Evolutionary conservation across 2,113 vertebrate species (phyloP).

Genomic region (Barnardius zonarius): DNA sequence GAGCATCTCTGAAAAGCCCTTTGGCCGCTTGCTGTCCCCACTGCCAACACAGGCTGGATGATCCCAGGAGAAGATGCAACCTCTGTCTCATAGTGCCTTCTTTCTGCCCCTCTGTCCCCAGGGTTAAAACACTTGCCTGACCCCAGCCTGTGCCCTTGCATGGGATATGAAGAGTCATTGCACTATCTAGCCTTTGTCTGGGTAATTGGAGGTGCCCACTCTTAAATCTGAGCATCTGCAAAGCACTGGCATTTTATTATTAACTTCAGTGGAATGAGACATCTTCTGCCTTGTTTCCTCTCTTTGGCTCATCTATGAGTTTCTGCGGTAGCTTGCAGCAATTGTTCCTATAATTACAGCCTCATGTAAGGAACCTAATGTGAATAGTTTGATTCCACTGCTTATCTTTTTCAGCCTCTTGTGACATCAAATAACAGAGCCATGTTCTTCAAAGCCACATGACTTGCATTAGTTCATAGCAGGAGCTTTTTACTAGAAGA

Average conservation of each 20-base stretch:
- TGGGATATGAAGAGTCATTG: fast-evolving
- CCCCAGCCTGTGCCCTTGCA: background rate
- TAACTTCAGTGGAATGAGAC: background rate
- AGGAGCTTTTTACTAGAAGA: background rate
- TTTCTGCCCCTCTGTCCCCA: background rate
- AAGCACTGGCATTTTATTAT: background rate
- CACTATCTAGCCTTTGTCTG: background rate
- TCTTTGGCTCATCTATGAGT: background rate
- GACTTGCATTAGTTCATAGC: background rate
- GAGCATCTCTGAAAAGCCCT: background rate
- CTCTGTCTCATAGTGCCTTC: background rate
- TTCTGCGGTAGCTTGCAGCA: background rate
- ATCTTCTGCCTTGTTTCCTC: background rate
- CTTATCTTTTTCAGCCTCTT: background rate
- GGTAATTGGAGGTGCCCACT: background rate
- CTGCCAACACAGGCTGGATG: background rate
- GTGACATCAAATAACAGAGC: background rate
- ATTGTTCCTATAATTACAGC: background rate
- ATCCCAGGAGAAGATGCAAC: background rate
- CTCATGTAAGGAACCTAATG: background rate
- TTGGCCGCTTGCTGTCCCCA: background rate
- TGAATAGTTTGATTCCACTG: background rate
- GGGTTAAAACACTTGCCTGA: background rate
- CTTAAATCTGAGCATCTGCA: background rate
- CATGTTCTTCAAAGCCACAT: background rate